A percentile compares a stretch with the other conserved stretches of the same genome.
phyloP scores from a whole-genome alignment of 2,888 invertebrate genomes.

The Druceiella hillmani region DNA sequence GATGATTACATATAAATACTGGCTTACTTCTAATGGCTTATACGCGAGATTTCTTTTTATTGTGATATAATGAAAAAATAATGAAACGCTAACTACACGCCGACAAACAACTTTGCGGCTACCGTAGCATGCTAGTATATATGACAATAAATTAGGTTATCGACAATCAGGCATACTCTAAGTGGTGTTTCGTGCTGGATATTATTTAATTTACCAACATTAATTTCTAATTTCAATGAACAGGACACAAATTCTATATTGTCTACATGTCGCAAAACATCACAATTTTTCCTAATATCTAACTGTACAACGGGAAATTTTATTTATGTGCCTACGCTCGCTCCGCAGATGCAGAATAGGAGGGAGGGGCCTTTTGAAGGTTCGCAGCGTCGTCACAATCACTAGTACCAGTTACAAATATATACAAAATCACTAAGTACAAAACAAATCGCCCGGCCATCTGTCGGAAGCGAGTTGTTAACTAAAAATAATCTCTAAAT shows the following conservation, averaged over 20 bases:
- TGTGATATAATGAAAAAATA: conserved; percentile 45
- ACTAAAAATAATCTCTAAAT: conserved; percentile 33
- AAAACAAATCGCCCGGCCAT: background rate
- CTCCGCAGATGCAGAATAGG: background rate
- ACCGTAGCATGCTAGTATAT: conserved; percentile 43
- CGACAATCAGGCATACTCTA: too few species aligned
- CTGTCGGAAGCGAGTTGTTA: conserved; percentile 11
- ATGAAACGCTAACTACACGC: conserved; percentile 42
- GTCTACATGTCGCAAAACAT: conserved; percentile 52
- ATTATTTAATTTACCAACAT: conserved; percentile 41
- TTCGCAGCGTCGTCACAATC: background rate
- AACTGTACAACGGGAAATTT: conserved; percentile 45
- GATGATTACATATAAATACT: conserved; percentile 48
- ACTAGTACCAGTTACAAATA: conserved; percentile 3
- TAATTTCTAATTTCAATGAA: conserved; percentile 40
- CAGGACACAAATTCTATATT: conserved; percentile 51
- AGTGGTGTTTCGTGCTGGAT: conserved; percentile 42
- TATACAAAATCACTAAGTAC: conserved; percentile 8
- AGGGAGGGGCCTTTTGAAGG: conserved; percentile 3
- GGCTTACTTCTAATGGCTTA: conserved; percentile 48
- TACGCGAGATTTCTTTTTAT: conserved; percentile 46
- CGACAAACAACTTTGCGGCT: conserved; percentile 38
- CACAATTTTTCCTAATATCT: conserved; percentile 55
- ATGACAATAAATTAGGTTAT: conserved; percentile 37
- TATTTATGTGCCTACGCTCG: conserved; percentile 2